phyloP scores from a whole-genome alignment of 2,113 vertebrate genomes.

The Clarias macrocephalus region DNA sequence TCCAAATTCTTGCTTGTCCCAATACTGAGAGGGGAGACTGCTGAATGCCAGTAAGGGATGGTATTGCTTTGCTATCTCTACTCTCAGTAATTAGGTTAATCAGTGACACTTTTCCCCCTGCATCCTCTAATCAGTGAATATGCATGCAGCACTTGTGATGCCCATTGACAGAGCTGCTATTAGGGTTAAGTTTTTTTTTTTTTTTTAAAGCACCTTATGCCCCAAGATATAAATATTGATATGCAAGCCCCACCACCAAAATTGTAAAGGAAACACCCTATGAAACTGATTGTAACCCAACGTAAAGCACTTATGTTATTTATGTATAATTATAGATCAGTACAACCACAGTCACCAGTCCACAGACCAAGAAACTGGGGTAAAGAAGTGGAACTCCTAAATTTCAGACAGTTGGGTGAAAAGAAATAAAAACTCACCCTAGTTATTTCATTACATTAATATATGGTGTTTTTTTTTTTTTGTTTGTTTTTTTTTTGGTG shows the following conservation, averaged over 20 bases:
- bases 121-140: not conserved
- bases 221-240: slow-evolving; percentile 54
- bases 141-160: slow-evolving; percentile 9
- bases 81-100: slow-evolving; percentile 3
- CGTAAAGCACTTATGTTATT: slow-evolving; percentile 58
- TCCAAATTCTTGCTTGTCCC: slow-evolving; percentile 2
- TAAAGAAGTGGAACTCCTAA: not conserved
- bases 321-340: slow-evolving; percentile 57
- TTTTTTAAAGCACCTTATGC: slow-evolving; percentile 74
- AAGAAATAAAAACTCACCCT: not conserved
- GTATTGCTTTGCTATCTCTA: slow-evolving; percentile 15
- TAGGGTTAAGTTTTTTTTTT: slow-evolving; percentile 46
- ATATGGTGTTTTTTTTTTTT: not conserved
- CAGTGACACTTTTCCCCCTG: slow-evolving; percentile 30
- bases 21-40: not conserved
- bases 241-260: slow-evolving; percentile 44
- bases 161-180: slow-evolving; percentile 51
- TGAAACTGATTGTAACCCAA: slow-evolving; percentile 46
- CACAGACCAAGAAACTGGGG: not conserved
- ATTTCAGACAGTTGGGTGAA: not conserved
- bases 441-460: not conserved
- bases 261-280: slow-evolving; percentile 18
- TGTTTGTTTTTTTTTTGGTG: not conserved
- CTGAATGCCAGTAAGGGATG: not conserved
- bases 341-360: no score